Evolutionary conservation across 2,113 vertebrate species (phyloP), one percentile per base, ranked within the genome.

Genomic region (Synodontis membranacea): DNA sequence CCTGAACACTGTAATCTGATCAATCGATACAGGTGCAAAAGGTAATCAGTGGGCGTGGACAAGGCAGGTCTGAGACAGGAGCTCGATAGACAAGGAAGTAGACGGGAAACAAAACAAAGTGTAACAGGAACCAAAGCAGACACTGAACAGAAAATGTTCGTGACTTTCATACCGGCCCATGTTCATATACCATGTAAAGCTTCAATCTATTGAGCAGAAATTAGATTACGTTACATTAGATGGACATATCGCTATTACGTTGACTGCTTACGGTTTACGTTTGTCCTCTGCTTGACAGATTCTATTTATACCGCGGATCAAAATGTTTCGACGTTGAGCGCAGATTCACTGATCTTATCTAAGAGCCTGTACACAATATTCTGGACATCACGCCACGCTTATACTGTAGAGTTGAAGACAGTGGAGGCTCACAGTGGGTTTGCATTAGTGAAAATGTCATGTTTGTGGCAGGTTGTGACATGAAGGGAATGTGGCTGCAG

Each of bases 391-490:
- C 37, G 31, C 23, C 12, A 54, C 19, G 50, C 14, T 54, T 37
- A 9, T 50, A 15, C 4, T 56, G 19, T 37, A 39, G 23, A 25
- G 31, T 11, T 42, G 8, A 78, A 79, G 8, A 34, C 28, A 52
- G 21, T 48, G 5, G 21, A 44, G 50, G 44, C 37, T 72, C 5
- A 15, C 42, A 28, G 0, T 75, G 0, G 14, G 42, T 46, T 44
- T 14, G 2, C 12, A 31, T 6, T 7, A 11, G 31, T 37, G n/a
- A 79, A 19, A 34, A 3, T 54, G 75, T 54, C 75, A 76, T 37
- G 76, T 11, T 17, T 78, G 31, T 54, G 48, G 50, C 76, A 80
- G 52, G 78, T 58, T 80, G 78, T 56, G 52, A 80, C 78, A 80
- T 39, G 78, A 80, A 3, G 21, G 15, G 78, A 80, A 80, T 80